These are phyloP conservation scores for Parazoanthus swiftii DNA, from an alignment of 92 coral and sea anemone species.

Conservation along the genomic window DNA sequence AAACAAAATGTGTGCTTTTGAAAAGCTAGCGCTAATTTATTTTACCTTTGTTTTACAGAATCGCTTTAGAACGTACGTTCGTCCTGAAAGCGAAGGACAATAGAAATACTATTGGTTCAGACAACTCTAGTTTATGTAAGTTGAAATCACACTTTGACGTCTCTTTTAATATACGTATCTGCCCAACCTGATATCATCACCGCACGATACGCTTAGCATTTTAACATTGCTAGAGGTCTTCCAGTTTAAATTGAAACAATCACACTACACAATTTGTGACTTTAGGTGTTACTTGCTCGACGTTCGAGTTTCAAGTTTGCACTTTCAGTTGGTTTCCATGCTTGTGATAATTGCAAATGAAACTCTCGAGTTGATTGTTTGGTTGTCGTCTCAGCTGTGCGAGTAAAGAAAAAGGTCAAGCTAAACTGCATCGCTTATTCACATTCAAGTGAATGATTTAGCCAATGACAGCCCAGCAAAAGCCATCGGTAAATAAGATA, in stretches of 20 bases:
- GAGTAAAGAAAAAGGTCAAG: not conserved
- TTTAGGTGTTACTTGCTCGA: not conserved
- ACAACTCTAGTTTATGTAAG: not conserved
- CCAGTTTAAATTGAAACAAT: not conserved
- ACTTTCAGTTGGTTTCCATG: slow-evolving; percentile 11
- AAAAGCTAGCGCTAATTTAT: too few relatives aligned
- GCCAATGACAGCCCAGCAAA: slow-evolving; percentile 20
- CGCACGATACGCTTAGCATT: not conserved
- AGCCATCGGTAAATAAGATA: not conserved
- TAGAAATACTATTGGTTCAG: not conserved
- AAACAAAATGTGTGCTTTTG: not conserved
- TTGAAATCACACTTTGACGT: slow-evolving; percentile 6
- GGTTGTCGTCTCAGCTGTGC: slow-evolving; percentile 18
- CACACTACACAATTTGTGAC: not conserved
- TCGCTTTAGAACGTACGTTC: not conserved
- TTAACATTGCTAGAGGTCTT: not conserved
- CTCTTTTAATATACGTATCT: slow-evolving; percentile 8
- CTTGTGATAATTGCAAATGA: slow-evolving; percentile 11
- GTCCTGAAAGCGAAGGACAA: not conserved
- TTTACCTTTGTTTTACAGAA: not conserved
- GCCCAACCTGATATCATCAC: not conserved
- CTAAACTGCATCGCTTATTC: slow-evolving; percentile 16
- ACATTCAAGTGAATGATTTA: not conserved
- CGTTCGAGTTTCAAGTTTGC: slow-evolving; percentile 10
- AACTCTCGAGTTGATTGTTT: slow-evolving; percentile 10